Evolutionary conservation across 1,140 invertebrate species (phyloP).

Genomic region (Drosophila aff.): DNA sequence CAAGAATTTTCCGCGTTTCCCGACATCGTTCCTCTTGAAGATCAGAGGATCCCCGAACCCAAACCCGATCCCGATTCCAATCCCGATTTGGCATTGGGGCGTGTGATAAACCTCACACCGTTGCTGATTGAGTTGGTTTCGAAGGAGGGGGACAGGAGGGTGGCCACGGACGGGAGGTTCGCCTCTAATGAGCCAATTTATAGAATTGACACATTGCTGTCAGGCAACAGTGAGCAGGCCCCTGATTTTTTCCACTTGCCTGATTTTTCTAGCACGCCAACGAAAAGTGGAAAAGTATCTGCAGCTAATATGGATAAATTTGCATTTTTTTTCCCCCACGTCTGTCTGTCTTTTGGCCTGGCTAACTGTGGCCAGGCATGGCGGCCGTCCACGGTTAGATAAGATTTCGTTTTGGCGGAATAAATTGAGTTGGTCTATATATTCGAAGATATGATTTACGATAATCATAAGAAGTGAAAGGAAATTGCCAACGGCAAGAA

Average conservation of each 20-base stretch:
- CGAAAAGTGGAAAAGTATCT: constrained; percentile 56
- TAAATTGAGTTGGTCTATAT: constrained; percentile 37
- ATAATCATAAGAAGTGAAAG: constrained; percentile 37
- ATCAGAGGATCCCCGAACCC: constrained; percentile 10
- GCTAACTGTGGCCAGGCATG: constrained; percentile 1
- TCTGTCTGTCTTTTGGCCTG: constrained; percentile 2
- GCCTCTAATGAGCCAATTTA: constrained; percentile 79
- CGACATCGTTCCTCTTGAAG: constrained; percentile 39
- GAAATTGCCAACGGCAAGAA: constrained; percentile 33
- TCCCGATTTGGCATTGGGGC: constrained; percentile 70
- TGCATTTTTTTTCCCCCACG: constrained; percentile 20
- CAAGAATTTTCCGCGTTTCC: constrained; percentile 57
- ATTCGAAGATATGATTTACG: constrained; percentile 35
- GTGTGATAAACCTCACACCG: constrained; percentile 77
- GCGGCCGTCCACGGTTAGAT: constrained; percentile 21
- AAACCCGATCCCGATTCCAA: not conserved
- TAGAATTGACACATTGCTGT: constrained; percentile 82
- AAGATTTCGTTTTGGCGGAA: constrained; percentile 34
- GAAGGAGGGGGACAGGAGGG: not conserved
- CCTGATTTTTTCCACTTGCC: constrained; percentile 63
- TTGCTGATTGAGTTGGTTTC: constrained; percentile 54
- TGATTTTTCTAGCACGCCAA: constrained; percentile 71
- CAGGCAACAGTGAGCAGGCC: constrained; percentile 68
- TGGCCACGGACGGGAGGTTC: constrained; percentile 14
- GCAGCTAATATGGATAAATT: constrained; percentile 49